Evolutionary conservation across 2,113 vertebrate species (phyloP).

Genomic region (Anguilla rostrata): DNA sequence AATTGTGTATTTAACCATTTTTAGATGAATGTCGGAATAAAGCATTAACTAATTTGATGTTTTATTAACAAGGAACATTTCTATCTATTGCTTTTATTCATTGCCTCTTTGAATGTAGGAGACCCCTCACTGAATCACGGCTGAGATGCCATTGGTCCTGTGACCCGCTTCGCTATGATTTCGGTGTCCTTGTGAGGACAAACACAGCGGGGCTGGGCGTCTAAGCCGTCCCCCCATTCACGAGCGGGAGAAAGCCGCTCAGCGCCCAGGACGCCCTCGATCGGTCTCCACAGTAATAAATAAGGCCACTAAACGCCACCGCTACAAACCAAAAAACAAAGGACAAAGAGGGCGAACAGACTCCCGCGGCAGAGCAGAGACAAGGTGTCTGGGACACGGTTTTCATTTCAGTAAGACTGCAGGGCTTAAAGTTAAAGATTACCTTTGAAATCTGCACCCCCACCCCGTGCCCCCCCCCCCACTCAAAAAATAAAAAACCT

Average conservation of each 20-base stretch:
- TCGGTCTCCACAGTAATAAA: neutral
- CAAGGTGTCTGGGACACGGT: constrained; percentile 62
- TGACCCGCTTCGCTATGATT: neutral
- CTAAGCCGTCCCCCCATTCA: neutral
- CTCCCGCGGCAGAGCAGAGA: constrained; percentile 62
- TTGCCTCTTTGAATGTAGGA: neutral
- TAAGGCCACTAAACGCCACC: constrained; percentile 71
- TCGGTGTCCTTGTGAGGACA: neutral
- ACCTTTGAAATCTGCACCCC: constrained; percentile 84
- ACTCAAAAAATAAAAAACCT: constrained; percentile 63
- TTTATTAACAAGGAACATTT: no score
- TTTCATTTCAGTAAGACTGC: constrained; percentile 68
- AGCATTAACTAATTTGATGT: no score
- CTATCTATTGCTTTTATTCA: neutral
- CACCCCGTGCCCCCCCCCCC: constrained; percentile 44
- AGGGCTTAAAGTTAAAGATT: constrained; percentile 87
- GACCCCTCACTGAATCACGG: neutral
- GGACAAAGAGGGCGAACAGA: constrained; percentile 49
- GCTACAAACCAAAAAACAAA: constrained; percentile 62
- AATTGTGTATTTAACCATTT: no score
- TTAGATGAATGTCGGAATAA: no score
- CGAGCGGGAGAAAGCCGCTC: neutral
- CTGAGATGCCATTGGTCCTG: neutral
- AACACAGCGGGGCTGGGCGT: neutral
- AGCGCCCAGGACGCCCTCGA: neutral